These are phyloP conservation scores for Mythimna lalbum DNA, from an alignment of 2,888 invertebrate genomes.

Conservation along the genomic window DNA sequence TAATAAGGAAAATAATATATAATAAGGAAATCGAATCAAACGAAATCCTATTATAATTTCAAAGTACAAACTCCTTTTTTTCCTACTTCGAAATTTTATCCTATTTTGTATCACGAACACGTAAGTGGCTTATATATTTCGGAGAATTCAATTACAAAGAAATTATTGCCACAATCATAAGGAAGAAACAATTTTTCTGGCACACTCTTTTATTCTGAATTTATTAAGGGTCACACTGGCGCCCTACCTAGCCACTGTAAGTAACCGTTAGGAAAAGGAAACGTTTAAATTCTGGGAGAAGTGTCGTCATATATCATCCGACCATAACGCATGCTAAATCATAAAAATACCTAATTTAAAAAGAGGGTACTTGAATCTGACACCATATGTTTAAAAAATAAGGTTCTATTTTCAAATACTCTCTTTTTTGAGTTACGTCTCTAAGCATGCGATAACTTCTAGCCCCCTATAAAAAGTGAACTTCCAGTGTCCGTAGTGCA, in stretches of 20 bases:
- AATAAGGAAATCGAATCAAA: slow-evolving; percentile 32
- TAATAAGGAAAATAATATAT: slow-evolving; percentile 14
- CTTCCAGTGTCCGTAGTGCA: slow-evolving; percentile 76
- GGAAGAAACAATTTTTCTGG: slow-evolving; percentile 80
- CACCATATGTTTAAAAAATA: too few species aligned
- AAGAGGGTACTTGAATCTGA: too few species aligned
- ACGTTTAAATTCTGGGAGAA: slow-evolving; percentile 88
- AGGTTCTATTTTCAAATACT: too few species aligned
- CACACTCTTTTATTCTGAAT: slow-evolving; percentile 83
- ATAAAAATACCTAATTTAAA: too few species aligned
- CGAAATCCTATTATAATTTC: slow-evolving; percentile 18
- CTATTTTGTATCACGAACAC: slow-evolving; percentile 39
- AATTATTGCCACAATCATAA: slow-evolving; percentile 54
- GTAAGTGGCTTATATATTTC: slow-evolving; percentile 50
- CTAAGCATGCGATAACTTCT: slow-evolving; percentile 77
- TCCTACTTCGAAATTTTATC: slow-evolving; percentile 15
- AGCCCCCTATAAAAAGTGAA: slow-evolving; percentile 85
- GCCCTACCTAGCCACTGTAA: slow-evolving; percentile 80
- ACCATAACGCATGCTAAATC: slow-evolving; percentile 54
- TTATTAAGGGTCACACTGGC: slow-evolving; percentile 87
- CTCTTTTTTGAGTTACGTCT: too few species aligned
- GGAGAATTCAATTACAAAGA: slow-evolving; percentile 52
- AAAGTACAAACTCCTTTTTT: slow-evolving; percentile 29
- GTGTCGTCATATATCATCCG: slow-evolving; percentile 86
- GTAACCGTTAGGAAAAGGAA: slow-evolving; percentile 84